Evolutionary conservation across 2,888 invertebrate species (phyloP).

Genomic region (Drosophila austrosaltans): DNA sequence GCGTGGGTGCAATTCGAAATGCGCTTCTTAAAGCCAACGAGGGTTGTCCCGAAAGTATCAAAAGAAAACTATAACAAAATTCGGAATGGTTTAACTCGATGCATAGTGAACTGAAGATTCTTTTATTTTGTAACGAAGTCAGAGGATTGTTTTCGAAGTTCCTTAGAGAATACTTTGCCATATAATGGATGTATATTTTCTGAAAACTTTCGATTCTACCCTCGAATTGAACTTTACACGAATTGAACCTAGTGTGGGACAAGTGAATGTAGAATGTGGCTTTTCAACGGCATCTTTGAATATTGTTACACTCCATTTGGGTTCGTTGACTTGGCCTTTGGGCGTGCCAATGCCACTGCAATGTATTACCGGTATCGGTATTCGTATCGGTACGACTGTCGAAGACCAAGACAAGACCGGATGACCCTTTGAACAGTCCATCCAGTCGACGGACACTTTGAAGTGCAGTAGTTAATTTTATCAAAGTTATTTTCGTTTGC

Average conservation of each 20-base stretch:
- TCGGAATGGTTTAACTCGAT: too few relatives aligned
- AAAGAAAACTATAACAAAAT: too few relatives aligned
- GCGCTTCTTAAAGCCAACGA: constrained; percentile 52
- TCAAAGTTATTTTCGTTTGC: constrained; percentile 69
- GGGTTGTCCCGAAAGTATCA: constrained; percentile 30
- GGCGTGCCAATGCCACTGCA: constrained; percentile 33
- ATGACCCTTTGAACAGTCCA: constrained; percentile 10
- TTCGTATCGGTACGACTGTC: too few relatives aligned
- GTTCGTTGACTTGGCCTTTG: constrained; percentile 68
- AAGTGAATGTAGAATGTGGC: constrained; percentile 62
- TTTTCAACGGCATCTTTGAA: constrained; percentile 72
- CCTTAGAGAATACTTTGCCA: too few relatives aligned
- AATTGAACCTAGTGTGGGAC: constrained; percentile 60
- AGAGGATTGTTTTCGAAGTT: too few relatives aligned
- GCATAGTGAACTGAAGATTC: too few relatives aligned
- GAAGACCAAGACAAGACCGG: not conserved
- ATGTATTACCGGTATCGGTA: too few relatives aligned
- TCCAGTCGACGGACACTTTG: constrained; percentile 56
- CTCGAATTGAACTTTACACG: constrained; percentile 68
- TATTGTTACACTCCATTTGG: constrained; percentile 74
- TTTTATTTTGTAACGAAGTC: too few relatives aligned
- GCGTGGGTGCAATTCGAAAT: constrained; percentile 78
- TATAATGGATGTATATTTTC: too few relatives aligned
- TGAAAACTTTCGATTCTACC: constrained; percentile 24
- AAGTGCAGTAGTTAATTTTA: constrained; percentile 63